Evolutionary conservation across 1,140 invertebrate species (phyloP), one percentile per base, ranked within the genome.

Genomic region (Brachionus angularis): DNA sequence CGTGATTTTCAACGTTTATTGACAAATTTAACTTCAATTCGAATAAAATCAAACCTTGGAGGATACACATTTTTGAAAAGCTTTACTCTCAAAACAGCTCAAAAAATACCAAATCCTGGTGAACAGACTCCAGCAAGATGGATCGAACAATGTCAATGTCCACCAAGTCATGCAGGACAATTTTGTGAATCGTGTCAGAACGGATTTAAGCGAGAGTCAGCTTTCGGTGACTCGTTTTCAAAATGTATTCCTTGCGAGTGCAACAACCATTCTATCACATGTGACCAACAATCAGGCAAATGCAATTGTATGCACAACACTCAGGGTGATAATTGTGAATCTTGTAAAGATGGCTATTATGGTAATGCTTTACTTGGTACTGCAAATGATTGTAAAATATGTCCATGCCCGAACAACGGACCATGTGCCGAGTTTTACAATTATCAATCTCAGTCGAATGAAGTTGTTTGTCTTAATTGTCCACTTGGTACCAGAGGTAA

Each of bases 291-390:
- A 77, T 91, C 91, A 50, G 93, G 90, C 89, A 79, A 89, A 71
- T 98, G 95, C 83, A 95, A 95, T 76, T 98, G 96, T 78, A 87
- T 93, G 75, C 89, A 98, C 79, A 95, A 98, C 77, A 98, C 96
- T 0, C 88, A 88, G 21, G 96, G 96, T 8, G 89, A 91, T 61
- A 94, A 94, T 78, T 98, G 95, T 78, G 92, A 97, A 75, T 84
- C 88, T 0, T 98, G 96, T 81, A 88, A 88, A 10, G 86, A 88
- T 73, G 95, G 95, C 62, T 98, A 86, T 83, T 98, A 98, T 79
- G 95, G 96, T 25, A 91, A 97, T 80, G 90, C 96, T 0, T 81
- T 95, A 23, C 70, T 61, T 21, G 90, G 91, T n/a, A 93, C 90
- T 0, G 79, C 86, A 0, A 83, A 89, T 33, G 94, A 96, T 80